Conservation (phyloP, 2,113 vertebrate species). For the Pseudois nayaur region DNA sequence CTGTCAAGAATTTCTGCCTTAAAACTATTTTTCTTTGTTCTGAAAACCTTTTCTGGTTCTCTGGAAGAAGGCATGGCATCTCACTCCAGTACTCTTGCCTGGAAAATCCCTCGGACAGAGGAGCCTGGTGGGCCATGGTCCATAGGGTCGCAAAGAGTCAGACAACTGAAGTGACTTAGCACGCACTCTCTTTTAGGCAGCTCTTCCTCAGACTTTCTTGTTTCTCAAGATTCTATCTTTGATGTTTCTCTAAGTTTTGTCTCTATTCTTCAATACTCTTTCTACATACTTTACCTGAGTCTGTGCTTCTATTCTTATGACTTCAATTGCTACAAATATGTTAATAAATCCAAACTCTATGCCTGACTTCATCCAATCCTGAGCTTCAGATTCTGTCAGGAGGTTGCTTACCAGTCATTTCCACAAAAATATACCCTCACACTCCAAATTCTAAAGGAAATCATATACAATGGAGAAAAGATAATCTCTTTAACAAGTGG, state of each 20-base stretch:
- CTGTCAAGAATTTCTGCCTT: not conserved
- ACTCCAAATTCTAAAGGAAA: not conserved
- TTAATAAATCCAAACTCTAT: conserved; percentile 9
- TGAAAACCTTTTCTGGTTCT: not conserved
- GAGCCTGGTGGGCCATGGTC: not conserved
- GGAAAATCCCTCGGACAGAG: not conserved
- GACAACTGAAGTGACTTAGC: not conserved
- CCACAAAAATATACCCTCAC: not conserved
- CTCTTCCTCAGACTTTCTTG: not conserved
- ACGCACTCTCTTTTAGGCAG: not conserved
- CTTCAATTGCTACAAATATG: not conserved
- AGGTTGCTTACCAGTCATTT: not conserved
- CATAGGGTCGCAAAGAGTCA: not conserved
- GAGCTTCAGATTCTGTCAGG: not conserved
- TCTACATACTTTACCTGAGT: not conserved
- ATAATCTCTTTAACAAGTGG: too few species aligned
- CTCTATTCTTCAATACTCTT: not conserved
- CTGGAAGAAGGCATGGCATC: not conserved
- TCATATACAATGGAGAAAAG: not conserved
- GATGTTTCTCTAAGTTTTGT: not conserved
- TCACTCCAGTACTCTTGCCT: not conserved
- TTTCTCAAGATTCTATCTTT: conserved; percentile 1
- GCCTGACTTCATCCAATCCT: not conserved
- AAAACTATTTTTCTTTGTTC: not conserved
- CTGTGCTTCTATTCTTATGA: not conserved